These are phyloP conservation scores for Eudemis profundana DNA, from an alignment of 2,888 invertebrate genomes.

Conservation along the genomic window DNA sequence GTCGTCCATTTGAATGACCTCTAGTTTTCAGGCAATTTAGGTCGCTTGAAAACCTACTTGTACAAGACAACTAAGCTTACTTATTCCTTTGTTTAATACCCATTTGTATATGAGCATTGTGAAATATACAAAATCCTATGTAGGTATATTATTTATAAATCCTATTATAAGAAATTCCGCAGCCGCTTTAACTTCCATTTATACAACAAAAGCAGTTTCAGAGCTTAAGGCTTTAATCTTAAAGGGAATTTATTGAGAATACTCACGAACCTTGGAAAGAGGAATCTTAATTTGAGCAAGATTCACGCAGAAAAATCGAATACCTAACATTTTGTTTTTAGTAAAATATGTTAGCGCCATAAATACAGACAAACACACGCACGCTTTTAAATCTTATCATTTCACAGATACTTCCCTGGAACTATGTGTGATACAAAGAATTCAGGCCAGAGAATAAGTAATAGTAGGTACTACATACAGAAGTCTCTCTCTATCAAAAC, in stretches of 20 bases:
- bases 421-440: too few species aligned
- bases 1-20: too few species aligned
- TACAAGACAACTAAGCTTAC: too few species aligned
- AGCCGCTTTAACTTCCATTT: background rate
- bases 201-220: slow-evolving; percentile 7
- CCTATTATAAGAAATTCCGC: background rate
- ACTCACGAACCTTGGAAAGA: background rate
- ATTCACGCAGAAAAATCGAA: background rate
- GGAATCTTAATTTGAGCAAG: background rate
- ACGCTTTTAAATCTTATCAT: too few species aligned
- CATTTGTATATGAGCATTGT: background rate
- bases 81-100: background rate
- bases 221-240: background rate
- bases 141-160: background rate
- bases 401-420: too few species aligned
- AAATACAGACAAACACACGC: too few species aligned
- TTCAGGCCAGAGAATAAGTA: too few species aligned
- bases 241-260: slow-evolving; percentile 4
- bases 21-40: too few species aligned
- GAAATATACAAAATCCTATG: background rate
- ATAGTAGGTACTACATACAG: too few species aligned
- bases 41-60: too few species aligned
- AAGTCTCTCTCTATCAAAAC: too few species aligned
- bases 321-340: background rate
- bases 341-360: background rate